A percentile compares a stretch with the other conserved stretches of the same genome.
Evolutionary conservation across 2,113 vertebrate genomes (phyloP).

Genomic region (Struthio camelus): DNA sequence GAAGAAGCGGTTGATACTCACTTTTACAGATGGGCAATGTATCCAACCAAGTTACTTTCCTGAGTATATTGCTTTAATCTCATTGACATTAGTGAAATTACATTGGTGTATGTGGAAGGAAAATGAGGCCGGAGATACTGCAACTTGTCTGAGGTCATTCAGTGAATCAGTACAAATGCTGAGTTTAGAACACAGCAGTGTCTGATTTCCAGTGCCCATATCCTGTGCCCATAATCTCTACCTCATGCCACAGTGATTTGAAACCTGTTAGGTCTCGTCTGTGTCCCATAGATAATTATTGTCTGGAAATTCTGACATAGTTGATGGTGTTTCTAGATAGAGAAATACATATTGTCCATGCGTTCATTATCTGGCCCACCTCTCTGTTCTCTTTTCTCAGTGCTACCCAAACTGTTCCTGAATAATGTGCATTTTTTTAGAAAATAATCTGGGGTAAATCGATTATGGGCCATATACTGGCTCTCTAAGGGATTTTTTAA

Average conservation of each 20-base stretch:
- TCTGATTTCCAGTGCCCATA: background rate
- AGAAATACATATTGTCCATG: background rate
- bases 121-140: background rate
- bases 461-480: background rate
- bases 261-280: background rate
- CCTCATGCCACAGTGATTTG: conserved; percentile 27
- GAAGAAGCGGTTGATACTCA: background rate
- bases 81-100: background rate
- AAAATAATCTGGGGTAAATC: background rate
- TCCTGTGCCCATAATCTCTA: background rate
- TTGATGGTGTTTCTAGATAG: background rate
- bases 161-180: background rate
- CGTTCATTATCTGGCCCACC: background rate
- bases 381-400: background rate
- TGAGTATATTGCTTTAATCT: background rate
- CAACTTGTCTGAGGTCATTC: background rate
- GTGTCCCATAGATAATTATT: background rate
- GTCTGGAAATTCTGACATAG: conserved; percentile 38
- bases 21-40: background rate
- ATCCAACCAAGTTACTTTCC: background rate
- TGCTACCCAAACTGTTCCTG: background rate
- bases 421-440: background rate
- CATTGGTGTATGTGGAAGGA: background rate
- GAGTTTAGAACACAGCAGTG: background rate
- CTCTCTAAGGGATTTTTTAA: background rate